Conservation (phyloP, 2,888 invertebrate genomes). For the Lasius fuliginosus region DNA sequence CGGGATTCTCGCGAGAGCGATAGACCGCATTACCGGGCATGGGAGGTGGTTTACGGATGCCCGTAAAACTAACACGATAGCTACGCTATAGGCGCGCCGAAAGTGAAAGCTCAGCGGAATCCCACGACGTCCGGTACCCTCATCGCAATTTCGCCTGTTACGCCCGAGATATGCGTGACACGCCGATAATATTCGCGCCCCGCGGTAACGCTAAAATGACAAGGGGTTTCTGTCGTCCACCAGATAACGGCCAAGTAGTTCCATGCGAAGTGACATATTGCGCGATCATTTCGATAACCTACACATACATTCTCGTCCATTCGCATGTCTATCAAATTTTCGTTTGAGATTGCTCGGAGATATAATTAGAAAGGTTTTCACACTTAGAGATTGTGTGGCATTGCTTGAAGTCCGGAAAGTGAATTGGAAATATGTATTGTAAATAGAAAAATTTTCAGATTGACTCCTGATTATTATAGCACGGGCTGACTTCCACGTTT, state of each 20-base stretch:
- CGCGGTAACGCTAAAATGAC: constrained; percentile 24
- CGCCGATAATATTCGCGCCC: constrained; percentile 56
- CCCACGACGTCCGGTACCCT: constrained; percentile 40
- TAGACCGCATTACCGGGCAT: constrained; percentile 71
- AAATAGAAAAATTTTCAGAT: neutral
- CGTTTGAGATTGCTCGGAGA: neutral
- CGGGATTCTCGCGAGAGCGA: constrained; percentile 63
- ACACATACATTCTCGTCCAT: neutral
- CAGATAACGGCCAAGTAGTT: constrained; percentile 42
- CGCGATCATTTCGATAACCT: constrained; percentile 5
- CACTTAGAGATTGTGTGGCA: neutral
- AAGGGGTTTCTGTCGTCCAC: constrained; percentile 1
- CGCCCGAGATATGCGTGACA: constrained; percentile 42
- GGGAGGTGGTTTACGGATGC: constrained; percentile 52
- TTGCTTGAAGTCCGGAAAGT: neutral
- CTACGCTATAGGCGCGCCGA: constrained; percentile 51
- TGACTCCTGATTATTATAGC: neutral
- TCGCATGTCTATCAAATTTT: neutral
- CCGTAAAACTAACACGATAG: constrained; percentile 70
- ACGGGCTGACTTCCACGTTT: constrained; percentile 9
- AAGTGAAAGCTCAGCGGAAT: constrained; percentile 79
- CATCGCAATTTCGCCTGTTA: constrained; percentile 48
- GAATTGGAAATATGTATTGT: neutral
- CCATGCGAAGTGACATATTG: constrained; percentile 27
- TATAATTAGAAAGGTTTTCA: neutral